Conservation (phyloP, 2,888 invertebrate species). For the Alentia gelatinosa region DNA sequence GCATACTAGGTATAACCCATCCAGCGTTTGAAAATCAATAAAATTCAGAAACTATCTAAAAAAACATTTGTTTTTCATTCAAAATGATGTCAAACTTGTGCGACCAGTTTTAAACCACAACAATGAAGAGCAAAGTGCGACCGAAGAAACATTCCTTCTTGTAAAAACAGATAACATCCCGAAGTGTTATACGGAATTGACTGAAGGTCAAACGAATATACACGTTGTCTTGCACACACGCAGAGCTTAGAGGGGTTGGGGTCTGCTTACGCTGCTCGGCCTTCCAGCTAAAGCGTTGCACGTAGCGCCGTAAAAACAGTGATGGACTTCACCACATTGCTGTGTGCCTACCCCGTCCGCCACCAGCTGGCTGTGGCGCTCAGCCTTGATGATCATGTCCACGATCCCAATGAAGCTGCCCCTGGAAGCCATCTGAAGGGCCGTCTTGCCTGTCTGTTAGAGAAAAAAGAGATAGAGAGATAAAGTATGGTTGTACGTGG, state of each 20-base stretch:
- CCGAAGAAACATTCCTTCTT: not conserved
- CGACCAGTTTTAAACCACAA: not conserved
- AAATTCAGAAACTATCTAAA: too few species aligned
- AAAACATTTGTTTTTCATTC: too few species aligned
- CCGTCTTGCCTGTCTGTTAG: constrained; percentile 85
- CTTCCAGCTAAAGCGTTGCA: constrained; percentile 64
- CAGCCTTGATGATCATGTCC: constrained; percentile 89
- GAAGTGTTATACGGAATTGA: not conserved
- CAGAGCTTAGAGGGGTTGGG: not conserved
- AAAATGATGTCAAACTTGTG: not conserved
- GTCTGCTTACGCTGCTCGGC: constrained; percentile 59
- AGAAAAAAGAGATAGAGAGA: not conserved
- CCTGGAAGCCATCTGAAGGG: constrained; percentile 88
- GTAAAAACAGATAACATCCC: not conserved
- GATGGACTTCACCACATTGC: constrained; percentile 65
- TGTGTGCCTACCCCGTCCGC: constrained; percentile 56
- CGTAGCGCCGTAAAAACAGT: constrained; percentile 67
- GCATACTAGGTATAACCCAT: too few species aligned
- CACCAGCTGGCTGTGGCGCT: constrained; percentile 74
- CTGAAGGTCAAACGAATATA: not conserved
- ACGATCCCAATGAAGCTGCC: constrained; percentile 92
- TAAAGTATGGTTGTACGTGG: too few species aligned
- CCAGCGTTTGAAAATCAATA: too few species aligned
- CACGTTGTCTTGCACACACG: not conserved
- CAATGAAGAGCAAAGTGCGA: not conserved